These are phyloP conservation scores for Thereva nobilitata DNA, from an alignment of 2,888 invertebrate species.

Conservation along the genomic window DNA sequence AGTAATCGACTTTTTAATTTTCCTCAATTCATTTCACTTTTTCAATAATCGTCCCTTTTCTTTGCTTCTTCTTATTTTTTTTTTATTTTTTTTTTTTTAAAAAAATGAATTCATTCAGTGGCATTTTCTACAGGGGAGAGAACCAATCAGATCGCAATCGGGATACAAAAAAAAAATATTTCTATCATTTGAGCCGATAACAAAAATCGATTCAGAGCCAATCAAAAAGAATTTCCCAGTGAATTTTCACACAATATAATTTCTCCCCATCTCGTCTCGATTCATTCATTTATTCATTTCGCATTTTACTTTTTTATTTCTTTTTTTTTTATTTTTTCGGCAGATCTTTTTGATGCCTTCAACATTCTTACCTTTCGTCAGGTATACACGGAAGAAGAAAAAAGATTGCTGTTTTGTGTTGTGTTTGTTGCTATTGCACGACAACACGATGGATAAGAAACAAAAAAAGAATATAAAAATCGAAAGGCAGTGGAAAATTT, in stretches of 20 bases:
- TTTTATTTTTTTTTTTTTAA: too few species aligned
- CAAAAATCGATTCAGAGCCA: conserved; percentile 32
- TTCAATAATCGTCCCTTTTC: conserved; percentile 3
- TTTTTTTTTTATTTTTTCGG: neutral
- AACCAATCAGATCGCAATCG: conserved; percentile 27
- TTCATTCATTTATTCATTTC: neutral
- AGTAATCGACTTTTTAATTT: conserved; percentile 22
- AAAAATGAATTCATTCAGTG: conserved; percentile 14
- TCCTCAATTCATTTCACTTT: conserved; percentile 5
- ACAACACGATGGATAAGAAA: too few species aligned
- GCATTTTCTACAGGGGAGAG: conserved; percentile 10
- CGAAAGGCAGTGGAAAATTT: too few species aligned
- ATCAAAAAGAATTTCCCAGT: conserved; percentile 33
- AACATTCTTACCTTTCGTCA: too few species aligned
- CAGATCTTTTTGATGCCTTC: too few species aligned
- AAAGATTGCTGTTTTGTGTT: too few species aligned
- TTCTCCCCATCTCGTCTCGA: conserved; percentile 4
- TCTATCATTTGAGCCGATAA: conserved; percentile 27
- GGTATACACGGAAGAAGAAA: too few species aligned
- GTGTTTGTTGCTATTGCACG: too few species aligned
- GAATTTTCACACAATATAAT: conserved; percentile 29
- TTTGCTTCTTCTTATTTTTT: too few species aligned
- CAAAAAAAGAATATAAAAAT: too few species aligned
- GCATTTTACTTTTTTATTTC: neutral
- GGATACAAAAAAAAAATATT: conserved; percentile 15